phyloP scores from a whole-genome alignment of 2,888 invertebrate species.

The Lypha dubia region DNA sequence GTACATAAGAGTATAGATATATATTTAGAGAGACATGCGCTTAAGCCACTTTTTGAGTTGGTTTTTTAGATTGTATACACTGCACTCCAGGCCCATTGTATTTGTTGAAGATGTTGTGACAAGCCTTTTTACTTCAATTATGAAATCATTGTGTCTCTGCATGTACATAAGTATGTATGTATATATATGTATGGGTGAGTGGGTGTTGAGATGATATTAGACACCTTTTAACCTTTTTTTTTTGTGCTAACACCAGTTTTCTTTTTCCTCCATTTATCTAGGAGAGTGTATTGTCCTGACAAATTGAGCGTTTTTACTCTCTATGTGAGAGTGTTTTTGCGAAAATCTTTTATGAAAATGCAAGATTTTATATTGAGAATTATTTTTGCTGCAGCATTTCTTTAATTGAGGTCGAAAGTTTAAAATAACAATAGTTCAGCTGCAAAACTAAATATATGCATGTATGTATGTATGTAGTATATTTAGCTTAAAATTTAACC shows the following conservation, averaged over 20 bases:
- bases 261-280: neutral
- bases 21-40: constrained; percentile 39
- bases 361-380: constrained; percentile 51
- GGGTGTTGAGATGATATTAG: constrained; percentile 43
- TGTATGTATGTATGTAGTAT: constrained; percentile 63
- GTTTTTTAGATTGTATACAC: constrained; percentile 20
- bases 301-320: constrained; percentile 41
- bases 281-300: constrained; percentile 38
- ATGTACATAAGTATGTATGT: too few species aligned
- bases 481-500: constrained; percentile 55
- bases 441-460: constrained; percentile 15
- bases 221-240: constrained; percentile 47
- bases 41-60: constrained; percentile 26
- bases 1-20: too few species aligned
- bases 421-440: constrained; percentile 75
- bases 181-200: constrained; percentile 26
- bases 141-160: constrained; percentile 37
- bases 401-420: constrained; percentile 83
- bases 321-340: constrained; percentile 6
- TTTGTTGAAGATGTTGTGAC: constrained; percentile 21
- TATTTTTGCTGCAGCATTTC: constrained; percentile 70
- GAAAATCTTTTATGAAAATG: constrained; percentile 26
- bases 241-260: neutral
- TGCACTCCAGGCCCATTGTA: constrained; percentile 39
- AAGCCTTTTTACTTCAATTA: constrained; percentile 56